These are phyloP conservation scores for Eretmochelys imbricata DNA, from an alignment of 2,113 vertebrate species.

Conservation along the genomic window DNA sequence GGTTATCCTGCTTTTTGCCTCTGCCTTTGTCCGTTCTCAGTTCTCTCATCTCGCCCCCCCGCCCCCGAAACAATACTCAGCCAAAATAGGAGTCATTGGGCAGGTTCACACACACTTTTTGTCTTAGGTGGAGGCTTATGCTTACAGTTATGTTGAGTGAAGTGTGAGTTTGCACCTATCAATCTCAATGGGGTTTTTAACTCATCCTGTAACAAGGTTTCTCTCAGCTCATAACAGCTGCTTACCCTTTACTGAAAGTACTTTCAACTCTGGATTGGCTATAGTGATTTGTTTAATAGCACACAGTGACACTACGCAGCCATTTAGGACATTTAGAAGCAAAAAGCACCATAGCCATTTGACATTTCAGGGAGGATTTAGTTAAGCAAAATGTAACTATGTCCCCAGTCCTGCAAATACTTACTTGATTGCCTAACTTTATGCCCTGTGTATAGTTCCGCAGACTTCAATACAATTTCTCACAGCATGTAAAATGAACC, in stretches of 20 bases:
- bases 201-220: too few relatives aligned
- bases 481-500: neutral
- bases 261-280: neutral
- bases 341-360: neutral
- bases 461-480: neutral
- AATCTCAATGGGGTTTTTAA: too few relatives aligned
- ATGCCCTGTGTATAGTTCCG: neutral
- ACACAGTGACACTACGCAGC: neutral
- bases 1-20: too few relatives aligned
- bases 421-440: neutral
- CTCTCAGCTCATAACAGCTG: too few relatives aligned
- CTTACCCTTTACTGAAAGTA: neutral
- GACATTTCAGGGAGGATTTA: neutral
- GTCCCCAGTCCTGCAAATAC: neutral
- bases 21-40: neutral
- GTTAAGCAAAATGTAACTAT: neutral
- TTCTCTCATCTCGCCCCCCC: neutral
- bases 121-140: neutral
- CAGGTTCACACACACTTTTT: neutral
- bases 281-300: neutral
- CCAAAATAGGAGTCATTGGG: neutral
- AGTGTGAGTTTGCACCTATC: neutral
- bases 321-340: neutral
- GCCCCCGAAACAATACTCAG: neutral
- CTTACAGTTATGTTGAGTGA: too few relatives aligned